Base-by-base conservation (phyloP, 2,888 invertebrate genomes). In the Drosophila diplacantha region DNA sequence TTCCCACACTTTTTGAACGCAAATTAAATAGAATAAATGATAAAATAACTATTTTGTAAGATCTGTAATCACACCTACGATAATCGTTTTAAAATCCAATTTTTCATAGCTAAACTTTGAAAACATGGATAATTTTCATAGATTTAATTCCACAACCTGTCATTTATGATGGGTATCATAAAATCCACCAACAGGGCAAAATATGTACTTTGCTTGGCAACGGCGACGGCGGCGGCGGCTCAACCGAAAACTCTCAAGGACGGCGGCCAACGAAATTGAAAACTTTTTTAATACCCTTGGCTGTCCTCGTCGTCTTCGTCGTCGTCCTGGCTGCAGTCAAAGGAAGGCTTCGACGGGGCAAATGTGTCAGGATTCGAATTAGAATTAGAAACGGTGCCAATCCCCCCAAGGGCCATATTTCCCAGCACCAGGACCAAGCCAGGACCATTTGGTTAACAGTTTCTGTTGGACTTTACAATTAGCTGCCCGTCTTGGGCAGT, bases 221-320 rank as follows among this genome's bases (percentile, higher is more conserved):
- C 24, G n/a, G n/a, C 34, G 32, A 3, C 24, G n/a, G n/a, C 29
- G 31, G 5, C 29, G 41, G 61, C 12, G 50, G 35, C 62, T 32
- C 24, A 44, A 50, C 54, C 55, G 35, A 68, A 65, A 37, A 54
- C 55, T 51, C 71, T 55, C 38, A 63, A 66, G 66, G 55, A 50
- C 59, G 52, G 11, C 41, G 41, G 44, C 32, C 55, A 39, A 53
- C 43, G 44, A 39, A 50, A 55, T 61, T 69, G 61, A 68, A 66
- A 58, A 62, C 62, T 69, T 71, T 66, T 69, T 69, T 67, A 67
- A 69, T 69, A 72, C 72, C 72, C 69, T 37, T 67, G 37, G 43
- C 37, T 50, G 46, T 34, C 41, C 35, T 53, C 44, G 62, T 49
- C 37, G 39, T 53, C 49, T 50, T 37, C 18, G 49, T 24, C 18